Conservation (phyloP, 2,113 vertebrate species). For the Oncorhynchus nerka region DNA sequence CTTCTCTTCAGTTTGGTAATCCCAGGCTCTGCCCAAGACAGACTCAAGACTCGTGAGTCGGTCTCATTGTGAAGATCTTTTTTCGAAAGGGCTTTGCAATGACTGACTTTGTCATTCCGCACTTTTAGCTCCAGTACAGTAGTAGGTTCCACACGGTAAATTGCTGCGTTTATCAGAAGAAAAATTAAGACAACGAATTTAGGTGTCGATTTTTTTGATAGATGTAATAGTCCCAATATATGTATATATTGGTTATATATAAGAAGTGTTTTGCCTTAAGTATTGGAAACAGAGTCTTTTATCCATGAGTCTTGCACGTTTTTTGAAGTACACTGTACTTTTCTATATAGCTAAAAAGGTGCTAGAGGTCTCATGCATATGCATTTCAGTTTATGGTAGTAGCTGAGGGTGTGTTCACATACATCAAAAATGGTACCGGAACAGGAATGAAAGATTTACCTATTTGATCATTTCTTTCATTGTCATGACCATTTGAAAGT, state of each 20-base stretch:
- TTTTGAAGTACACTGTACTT: slow-evolving; percentile 62
- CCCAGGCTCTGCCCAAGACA: slow-evolving; percentile 38
- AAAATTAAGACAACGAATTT: slow-evolving; percentile 22
- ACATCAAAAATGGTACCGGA: slow-evolving; percentile 36
- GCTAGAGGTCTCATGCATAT: slow-evolving; percentile 68
- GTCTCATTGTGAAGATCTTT: slow-evolving; percentile 15
- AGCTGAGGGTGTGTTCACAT: slow-evolving; percentile 57
- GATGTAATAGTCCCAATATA: slow-evolving; percentile 66
- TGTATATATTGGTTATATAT: slow-evolving; percentile 72
- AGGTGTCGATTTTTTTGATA: slow-evolving; percentile 42
- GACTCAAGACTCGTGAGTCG: slow-evolving; percentile 37
- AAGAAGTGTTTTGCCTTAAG: slow-evolving; percentile 79
- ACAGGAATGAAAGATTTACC: not conserved
- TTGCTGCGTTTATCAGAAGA: slow-evolving; percentile 46
- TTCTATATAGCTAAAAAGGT: slow-evolving; percentile 72
- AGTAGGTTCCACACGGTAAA: slow-evolving; percentile 46
- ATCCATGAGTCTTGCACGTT: slow-evolving; percentile 74
- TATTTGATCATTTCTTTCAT: not conserved
- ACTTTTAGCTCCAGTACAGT: slow-evolving; percentile 63
- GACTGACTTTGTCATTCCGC: slow-evolving; percentile 57
- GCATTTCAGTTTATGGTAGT: slow-evolving; percentile 64
- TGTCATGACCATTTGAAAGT: not conserved
- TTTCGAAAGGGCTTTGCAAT: slow-evolving; percentile 51
- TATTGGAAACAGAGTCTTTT: slow-evolving; percentile 74
- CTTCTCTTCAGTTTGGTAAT: slow-evolving; percentile 40